Evolutionary conservation across 2,797 vertebrate species (phyloP), one percentile per base, ranked within the genome.

Genomic region (Chelon auratus): DNA sequence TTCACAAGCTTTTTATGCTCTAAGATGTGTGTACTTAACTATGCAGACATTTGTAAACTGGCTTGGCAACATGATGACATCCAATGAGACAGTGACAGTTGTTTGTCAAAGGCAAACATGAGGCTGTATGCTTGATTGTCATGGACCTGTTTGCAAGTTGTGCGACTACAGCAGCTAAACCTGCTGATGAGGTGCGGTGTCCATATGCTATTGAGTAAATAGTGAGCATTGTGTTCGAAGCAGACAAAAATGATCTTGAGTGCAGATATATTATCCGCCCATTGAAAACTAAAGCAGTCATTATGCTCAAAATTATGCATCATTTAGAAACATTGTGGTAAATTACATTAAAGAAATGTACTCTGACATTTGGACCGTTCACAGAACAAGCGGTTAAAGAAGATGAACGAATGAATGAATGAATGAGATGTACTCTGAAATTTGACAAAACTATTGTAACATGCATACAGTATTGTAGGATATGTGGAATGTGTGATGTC

Each of bases 21-120:
- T 20, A n/a, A n/a, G 42, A 43, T 59, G 20, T 73, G 68, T 64
- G 36, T 42, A 36, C 12, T 68, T 66, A 1, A 66, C 39, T 14
- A 8, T 63, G 43, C 36, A 10, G 11, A 13, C 8, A 56, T n/a
- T 20, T 30, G 26, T 11, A n/a, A 10, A 56, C 15, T 50, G 10
- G 17, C 45, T 39, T 39, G 17, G 10, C 9, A 18, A n/a, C 61
- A 24, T 26, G 40, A 50, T 43, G 18, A 30, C 33, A 40, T 58
- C 53, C n/a, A 18, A 6, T 47, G 45, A 70, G 11, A 12, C 15
- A 15, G 15, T 12, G 42, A 43, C 10, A 57, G 18, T 22, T 24
- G 50, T 57, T 52, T 59, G 18, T 70, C 1, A 26, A 42, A 12
- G 24, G 26, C 9, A 9, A 9, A 20, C 20, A n/a, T 10, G 18